Conservation (phyloP, 2,113 vertebrate genomes). For the Gadus chalcogrammus region DNA sequence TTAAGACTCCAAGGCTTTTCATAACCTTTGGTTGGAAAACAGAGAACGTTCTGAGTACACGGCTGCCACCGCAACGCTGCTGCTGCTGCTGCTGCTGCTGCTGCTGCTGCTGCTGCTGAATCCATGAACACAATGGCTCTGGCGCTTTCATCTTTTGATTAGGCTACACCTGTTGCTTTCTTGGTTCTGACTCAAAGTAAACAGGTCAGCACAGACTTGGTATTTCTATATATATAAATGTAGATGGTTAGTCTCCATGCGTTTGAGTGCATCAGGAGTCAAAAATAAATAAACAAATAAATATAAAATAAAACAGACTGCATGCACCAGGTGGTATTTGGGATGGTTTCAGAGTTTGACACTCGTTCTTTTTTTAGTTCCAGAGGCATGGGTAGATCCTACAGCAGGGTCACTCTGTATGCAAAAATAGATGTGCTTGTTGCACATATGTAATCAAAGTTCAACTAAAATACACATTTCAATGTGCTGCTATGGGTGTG, state of each 20-base stretch:
- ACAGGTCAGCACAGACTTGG: constrained; percentile 63
- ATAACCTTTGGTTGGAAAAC: constrained; percentile 88
- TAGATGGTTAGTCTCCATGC: constrained; percentile 61
- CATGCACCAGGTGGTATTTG: constrained; percentile 70
- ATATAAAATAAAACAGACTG: constrained; percentile 17
- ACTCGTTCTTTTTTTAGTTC: constrained; percentile 36
- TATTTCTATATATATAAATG: constrained; percentile 19
- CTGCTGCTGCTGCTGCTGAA: too few species aligned
- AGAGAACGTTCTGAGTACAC: constrained; percentile 86
- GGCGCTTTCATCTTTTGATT: constrained; percentile 50
- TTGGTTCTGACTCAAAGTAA: constrained; percentile 72
- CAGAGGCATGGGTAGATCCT: constrained; percentile 41
- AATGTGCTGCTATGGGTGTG: too few species aligned
- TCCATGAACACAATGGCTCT: too few species aligned
- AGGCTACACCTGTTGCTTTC: constrained; percentile 73
- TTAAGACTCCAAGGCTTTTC: constrained; percentile 88
- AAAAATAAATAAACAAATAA: neutral
- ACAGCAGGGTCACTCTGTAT: constrained; percentile 34
- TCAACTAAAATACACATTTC: too few species aligned
- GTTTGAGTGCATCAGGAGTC: constrained; percentile 65
- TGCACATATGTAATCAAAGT: too few species aligned
- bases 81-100: too few species aligned
- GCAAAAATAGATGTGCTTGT: constrained; percentile 6
- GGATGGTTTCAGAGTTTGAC: constrained; percentile 66
- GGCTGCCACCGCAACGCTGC: constrained; percentile 62